Conservation (phyloP, 30 jellyfish, hydroid and myxozoan species). For the Aurelia sp. region DNA sequence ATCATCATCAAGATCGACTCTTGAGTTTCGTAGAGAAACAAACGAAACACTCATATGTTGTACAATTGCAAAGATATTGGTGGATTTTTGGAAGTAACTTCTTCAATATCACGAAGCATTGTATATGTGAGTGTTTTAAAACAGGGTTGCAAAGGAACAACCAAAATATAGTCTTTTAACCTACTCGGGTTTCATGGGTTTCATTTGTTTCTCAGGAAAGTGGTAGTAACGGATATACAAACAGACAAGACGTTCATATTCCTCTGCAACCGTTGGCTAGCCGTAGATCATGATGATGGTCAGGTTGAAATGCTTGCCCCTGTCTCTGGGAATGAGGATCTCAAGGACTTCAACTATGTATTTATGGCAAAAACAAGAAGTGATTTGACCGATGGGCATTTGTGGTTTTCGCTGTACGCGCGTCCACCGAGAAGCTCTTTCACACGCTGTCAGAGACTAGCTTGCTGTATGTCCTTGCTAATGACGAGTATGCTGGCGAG, state of each 20-base stretch:
- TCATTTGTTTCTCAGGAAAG: slow-evolving; percentile 66
- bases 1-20: too few relatives aligned
- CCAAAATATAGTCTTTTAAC: not conserved
- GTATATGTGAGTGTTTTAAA: too few relatives aligned
- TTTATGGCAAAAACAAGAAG: slow-evolving; percentile 86
- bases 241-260: slow-evolving; percentile 82
- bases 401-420: slow-evolving; percentile 97
- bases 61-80: too few relatives aligned
- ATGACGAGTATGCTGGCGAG: slow-evolving; percentile 97
- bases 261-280: slow-evolving; percentile 96
- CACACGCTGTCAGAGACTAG: slow-evolving; percentile 92
- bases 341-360: slow-evolving; percentile 90
- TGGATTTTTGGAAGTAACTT: too few relatives aligned
- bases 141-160: too few relatives aligned
- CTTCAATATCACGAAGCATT: too few relatives aligned
- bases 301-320: slow-evolving; percentile 89
- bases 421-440: slow-evolving; percentile 97
- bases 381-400: slow-evolving; percentile 89
- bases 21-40: too few relatives aligned
- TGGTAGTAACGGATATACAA: slow-evolving; percentile 86
- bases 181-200: not conserved
- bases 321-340: slow-evolving; percentile 87
- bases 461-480: slow-evolving; percentile 88
- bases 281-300: slow-evolving; percentile 93
- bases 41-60: too few relatives aligned